phyloP scores from a whole-genome alignment of 2,888 invertebrate genomes.

The Antheraea yamamai region DNA sequence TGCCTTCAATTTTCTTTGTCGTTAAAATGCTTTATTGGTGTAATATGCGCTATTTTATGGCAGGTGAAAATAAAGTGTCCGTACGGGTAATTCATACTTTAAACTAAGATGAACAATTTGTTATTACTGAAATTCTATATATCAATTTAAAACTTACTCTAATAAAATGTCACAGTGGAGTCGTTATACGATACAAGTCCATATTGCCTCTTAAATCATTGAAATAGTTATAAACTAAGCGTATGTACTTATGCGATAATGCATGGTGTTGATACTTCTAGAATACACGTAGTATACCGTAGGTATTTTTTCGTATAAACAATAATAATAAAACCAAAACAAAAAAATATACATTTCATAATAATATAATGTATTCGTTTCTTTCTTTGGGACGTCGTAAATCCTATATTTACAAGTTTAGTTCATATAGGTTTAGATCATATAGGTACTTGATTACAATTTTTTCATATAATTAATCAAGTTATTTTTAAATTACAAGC shows the following conservation, averaged over 20 bases:
- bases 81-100: slow-evolving; percentile 16
- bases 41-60: slow-evolving; percentile 49
- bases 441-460: too few relatives aligned
- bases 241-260: not conserved
- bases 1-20: slow-evolving; percentile 49
- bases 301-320: too few relatives aligned
- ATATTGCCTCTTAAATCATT: slow-evolving; percentile 14
- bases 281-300: too few relatives aligned
- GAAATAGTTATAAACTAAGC: not conserved
- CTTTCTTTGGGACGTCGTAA: too few relatives aligned
- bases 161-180: not conserved
- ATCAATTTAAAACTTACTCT: not conserved
- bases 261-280: too few relatives aligned
- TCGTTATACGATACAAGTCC: slow-evolving; percentile 10
- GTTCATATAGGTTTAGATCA: too few relatives aligned
- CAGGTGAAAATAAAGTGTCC: slow-evolving; percentile 36
- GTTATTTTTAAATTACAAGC: too few relatives aligned
- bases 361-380: too few relatives aligned
- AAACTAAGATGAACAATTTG: slow-evolving; percentile 14
- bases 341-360: too few relatives aligned
- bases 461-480: too few relatives aligned
- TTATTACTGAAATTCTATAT: not conserved
- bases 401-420: too few relatives aligned
- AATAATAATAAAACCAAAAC: too few relatives aligned
- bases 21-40: slow-evolving; percentile 58